Conservation (phyloP, 2,113 vertebrate species). For the Murina feae region DNA sequence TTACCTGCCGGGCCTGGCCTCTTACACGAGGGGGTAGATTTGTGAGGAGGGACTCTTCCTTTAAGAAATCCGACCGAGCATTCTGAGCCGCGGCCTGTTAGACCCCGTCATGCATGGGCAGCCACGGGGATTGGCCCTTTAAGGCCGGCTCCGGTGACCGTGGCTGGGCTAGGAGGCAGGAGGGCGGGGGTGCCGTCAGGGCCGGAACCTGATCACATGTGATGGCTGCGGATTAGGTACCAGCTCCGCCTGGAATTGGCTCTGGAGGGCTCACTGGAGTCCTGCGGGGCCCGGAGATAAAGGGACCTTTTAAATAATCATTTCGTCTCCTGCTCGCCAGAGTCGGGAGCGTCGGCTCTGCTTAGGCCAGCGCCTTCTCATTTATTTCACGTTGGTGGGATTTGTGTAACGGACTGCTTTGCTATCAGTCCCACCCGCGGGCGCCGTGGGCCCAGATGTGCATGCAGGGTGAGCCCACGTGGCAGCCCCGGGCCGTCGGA, state of each 20-base stretch:
- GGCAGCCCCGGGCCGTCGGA: neutral
- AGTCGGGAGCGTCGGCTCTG: conserved; percentile 68
- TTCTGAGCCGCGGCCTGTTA: too few relatives aligned
- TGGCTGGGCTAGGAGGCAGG: neutral
- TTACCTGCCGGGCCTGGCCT: neutral
- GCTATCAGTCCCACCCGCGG: accelerated
- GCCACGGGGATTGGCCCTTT: neutral
- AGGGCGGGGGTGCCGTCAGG: neutral
- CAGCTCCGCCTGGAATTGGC: conserved; percentile 62
- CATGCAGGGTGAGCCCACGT: accelerated
- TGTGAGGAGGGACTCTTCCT: neutral
- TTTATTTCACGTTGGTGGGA: conserved; percentile 32
- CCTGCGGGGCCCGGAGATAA: conserved; percentile 54
- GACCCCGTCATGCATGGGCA: neutral
- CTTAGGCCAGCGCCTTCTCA: conserved; percentile 44
- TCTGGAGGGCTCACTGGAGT: conserved; percentile 41
- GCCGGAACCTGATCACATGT: conserved; percentile 30
- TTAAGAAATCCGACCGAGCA: neutral
- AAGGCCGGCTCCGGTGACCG: neutral
- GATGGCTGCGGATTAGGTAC: conserved; percentile 64
- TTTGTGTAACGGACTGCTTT: neutral
- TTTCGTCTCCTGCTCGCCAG: conserved; percentile 65
- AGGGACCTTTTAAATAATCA: conserved; percentile 78
- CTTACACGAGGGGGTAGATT: neutral
- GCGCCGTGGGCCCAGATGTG: neutral